Conservation (phyloP, 2,797 vertebrate genomes). For the Podarcis siculus region DNA sequence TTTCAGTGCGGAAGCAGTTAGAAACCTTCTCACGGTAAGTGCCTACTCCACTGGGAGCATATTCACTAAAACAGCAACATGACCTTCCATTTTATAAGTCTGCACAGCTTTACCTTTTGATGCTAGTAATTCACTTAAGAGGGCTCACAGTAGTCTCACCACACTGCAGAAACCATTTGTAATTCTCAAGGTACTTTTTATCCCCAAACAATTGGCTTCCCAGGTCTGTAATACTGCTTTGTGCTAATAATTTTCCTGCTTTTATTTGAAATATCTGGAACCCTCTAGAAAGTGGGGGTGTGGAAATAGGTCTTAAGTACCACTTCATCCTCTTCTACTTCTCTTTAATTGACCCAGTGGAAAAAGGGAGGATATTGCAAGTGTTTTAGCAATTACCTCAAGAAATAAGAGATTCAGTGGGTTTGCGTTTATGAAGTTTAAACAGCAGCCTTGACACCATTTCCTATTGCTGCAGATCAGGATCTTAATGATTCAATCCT, state of each 20-base stretch:
- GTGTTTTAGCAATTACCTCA: neutral
- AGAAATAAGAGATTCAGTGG: neutral
- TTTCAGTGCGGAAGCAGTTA: slow-evolving; percentile 87
- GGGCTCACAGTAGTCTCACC: slow-evolving; percentile 47
- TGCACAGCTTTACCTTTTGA: slow-evolving; percentile 55
- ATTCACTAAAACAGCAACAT: slow-evolving; percentile 68
- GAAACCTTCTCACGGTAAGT: slow-evolving; percentile 85
- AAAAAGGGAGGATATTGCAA: neutral
- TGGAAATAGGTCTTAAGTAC: neutral
- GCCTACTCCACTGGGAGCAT: slow-evolving; percentile 73
- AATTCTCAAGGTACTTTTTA: slow-evolving; percentile 33
- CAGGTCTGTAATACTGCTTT: slow-evolving; percentile 26
- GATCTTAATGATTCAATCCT: neutral
- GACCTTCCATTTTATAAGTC: slow-evolving; percentile 62
- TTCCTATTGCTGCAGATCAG: neutral
- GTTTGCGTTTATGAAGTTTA: neutral
- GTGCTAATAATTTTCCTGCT: neutral
- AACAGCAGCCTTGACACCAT: neutral
- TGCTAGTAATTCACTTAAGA: slow-evolving; percentile 49
- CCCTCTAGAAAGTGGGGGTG: neutral
- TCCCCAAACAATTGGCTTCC: slow-evolving; percentile 47
- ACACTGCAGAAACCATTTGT: slow-evolving; percentile 32
- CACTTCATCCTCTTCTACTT: neutral
- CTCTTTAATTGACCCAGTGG: neutral
- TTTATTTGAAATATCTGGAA: neutral